Percentiles rank a stretch among this genome's conserved stretches.
These are phyloP conservation scores for Neopelma chrysocephalum DNA, from an alignment of 2,797 vertebrate species.

Conservation along the genomic window DNA sequence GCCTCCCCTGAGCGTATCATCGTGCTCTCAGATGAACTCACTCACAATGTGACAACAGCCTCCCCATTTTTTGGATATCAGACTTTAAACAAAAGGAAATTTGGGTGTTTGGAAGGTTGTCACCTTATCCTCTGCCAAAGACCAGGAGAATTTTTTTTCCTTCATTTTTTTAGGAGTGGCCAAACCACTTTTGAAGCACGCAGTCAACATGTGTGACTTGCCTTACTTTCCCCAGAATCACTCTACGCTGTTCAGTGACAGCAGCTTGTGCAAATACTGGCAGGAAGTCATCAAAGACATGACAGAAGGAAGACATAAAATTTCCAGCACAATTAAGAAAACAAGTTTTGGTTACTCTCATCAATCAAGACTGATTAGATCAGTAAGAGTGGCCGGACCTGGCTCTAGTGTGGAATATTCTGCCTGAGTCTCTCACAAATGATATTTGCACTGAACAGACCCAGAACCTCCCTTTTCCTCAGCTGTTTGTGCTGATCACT, in stretches of 20 bases:
- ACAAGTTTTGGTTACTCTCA: neutral
- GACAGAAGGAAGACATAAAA: neutral
- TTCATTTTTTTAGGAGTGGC: neutral
- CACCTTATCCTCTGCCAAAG: slow-evolving; percentile 50
- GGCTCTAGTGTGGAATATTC: neutral
- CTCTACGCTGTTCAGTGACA: neutral
- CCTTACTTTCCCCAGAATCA: neutral
- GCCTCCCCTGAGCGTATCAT: neutral
- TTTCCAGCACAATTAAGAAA: neutral
- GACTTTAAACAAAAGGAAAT: slow-evolving; percentile 52
- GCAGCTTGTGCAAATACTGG: neutral
- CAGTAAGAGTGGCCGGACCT: neutral
- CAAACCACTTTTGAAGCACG: slow-evolving; percentile 61
- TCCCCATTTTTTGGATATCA: slow-evolving; percentile 23
- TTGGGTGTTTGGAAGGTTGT: slow-evolving; percentile 49
- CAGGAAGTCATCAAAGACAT: neutral
- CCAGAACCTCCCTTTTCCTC: neutral
- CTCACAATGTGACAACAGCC: slow-evolving; percentile 11
- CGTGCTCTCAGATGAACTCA: slow-evolving; percentile 40
- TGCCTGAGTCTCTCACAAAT: neutral
- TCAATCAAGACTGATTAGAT: neutral
- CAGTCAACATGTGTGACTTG: slow-evolving; percentile 6
- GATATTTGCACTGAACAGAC: neutral
- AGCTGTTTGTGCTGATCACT: neutral
- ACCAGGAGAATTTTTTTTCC: slow-evolving; percentile 60